Evolutionary conservation across 1,140 invertebrate genomes (phyloP), one percentile per base, ranked within the genome.

Genomic region (Drosophila sp.): DNA sequence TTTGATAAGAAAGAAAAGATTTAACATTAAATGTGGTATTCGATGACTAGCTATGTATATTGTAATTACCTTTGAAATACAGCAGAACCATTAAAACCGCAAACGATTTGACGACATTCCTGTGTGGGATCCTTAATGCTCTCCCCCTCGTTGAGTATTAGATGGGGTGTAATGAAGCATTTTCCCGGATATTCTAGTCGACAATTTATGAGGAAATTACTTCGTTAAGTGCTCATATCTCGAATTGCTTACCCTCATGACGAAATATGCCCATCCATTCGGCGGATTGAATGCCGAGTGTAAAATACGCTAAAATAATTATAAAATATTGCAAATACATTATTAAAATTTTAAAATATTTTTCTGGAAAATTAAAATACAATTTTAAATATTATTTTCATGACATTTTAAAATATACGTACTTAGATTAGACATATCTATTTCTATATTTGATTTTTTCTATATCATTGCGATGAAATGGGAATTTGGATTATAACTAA

Each of bases 61-160:
- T 9, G 0, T 7, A 75, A 63, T 48, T 34, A 89, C 86, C 73
- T 70, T 11, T 86, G 77, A 34, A 78, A 75, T 18, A 50, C 11
- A 2, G 21, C 61, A 6, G 7, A 4, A 11, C 83, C 73, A 43
- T 61, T 59, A 11, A 6, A 21, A 13, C 83, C 80, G 36, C 83
- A 89, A 14, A 72, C 38, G 53, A 89, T 80, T 53, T 74, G 77
- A 43, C 80, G 69, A 51, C 83, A 89, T 16, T 67, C 61, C 46
- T 75, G 72, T 21, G 18, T 63, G 25, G 80, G 77, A 84, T 89
- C 84, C 56, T 87, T 87, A 18, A 87, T 56, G 38, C 41, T 72
- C 0, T 48, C 59, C 2, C 81, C 81, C 16, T 63, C 32, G 18
- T 78, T 45, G 7, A 89, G 54, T 14, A 90, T 61, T 27, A 86